Evolutionary conservation across 2,797 vertebrate genomes (phyloP), one percentile per base, ranked within the genome.

Genomic region (Sebastes umbrosus): DNA sequence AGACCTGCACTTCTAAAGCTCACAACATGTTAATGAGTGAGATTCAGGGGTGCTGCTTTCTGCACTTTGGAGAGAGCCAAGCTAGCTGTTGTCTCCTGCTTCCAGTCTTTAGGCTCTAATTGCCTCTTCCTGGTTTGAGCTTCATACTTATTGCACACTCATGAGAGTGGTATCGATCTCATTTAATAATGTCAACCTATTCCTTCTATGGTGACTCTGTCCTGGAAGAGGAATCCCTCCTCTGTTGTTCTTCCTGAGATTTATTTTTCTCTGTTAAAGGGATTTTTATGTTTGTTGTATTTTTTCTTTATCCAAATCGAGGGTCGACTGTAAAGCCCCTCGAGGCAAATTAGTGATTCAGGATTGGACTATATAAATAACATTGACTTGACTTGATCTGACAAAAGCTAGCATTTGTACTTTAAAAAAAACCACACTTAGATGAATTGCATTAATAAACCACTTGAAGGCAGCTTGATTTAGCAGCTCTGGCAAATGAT

Each of bases 391-490:
- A 55, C 67, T 69, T 57, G 50, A 24, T 55, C 22, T 34, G 50
- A 75, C n/a, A 75, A 73, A 60, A 16, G 16, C 18, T 52, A 29
- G 1, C 9, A 59, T 63, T 68, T 74, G 59, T 14, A 36, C 32
- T 75, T 22, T 0, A 4, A 6, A 62, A 9, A 69, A 5, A 20
- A 50, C 46, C 46, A 62, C 10, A 58, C 39, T 60, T 43, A 29
- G 8, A 55, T 73, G 12, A 14, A 36, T 13, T 39, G 32, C 29
- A 69, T 36, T 73, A 31, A 55, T 25, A 80, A 74, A 60, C n/a
- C 24, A 75, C 69, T 77, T 77, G 13, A 72, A 71, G 11, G 50
- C 27, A 12, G 70, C 50, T 84, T 85, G 25, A 82, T 90, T 70
- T 82, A 79, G 65, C 59, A 73, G 68, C 62, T 77, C 36, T 84